Evolutionary conservation across 1,140 invertebrate genomes (phyloP).

Genomic region (Ditylenchus dipsaci): DNA sequence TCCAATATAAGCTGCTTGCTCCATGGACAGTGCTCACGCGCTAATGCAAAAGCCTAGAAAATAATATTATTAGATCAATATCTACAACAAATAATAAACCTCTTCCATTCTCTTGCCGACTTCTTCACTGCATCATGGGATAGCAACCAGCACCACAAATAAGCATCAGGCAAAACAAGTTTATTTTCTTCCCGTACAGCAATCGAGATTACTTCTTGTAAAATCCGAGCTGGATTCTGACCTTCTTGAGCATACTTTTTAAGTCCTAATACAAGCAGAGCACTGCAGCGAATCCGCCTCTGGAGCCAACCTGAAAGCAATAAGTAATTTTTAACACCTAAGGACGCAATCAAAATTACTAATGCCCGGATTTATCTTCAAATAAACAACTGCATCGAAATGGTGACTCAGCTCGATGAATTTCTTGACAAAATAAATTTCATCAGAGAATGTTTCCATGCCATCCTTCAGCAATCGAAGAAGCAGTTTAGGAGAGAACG

Average conservation of each 20-base stretch:
- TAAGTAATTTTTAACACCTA: background rate
- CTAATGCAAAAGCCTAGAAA: background rate
- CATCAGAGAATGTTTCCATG: background rate
- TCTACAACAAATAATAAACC: background rate
- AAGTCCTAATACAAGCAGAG: background rate
- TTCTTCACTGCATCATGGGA: background rate
- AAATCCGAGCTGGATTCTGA: background rate
- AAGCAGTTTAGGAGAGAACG: background rate
- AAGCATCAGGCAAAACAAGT: background rate
- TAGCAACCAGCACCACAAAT: background rate
- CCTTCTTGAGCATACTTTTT: background rate
- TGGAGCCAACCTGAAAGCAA: background rate
- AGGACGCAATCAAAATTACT: background rate
- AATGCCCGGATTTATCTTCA: background rate
- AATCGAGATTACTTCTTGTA: background rate
- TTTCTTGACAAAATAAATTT: background rate
- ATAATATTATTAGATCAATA: background rate
- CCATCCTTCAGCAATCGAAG: background rate
- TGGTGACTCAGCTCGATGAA: background rate
- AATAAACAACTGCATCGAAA: background rate
- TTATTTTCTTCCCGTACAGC: background rate
- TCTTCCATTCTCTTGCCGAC: background rate
- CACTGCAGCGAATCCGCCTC: background rate
- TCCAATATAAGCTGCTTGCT: background rate
- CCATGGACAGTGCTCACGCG: background rate